These are phyloP conservation scores for Cassiopea xamachana DNA, from an alignment of 30 jellyfish, hydroid and myxozoan species.

Conservation along the genomic window DNA sequence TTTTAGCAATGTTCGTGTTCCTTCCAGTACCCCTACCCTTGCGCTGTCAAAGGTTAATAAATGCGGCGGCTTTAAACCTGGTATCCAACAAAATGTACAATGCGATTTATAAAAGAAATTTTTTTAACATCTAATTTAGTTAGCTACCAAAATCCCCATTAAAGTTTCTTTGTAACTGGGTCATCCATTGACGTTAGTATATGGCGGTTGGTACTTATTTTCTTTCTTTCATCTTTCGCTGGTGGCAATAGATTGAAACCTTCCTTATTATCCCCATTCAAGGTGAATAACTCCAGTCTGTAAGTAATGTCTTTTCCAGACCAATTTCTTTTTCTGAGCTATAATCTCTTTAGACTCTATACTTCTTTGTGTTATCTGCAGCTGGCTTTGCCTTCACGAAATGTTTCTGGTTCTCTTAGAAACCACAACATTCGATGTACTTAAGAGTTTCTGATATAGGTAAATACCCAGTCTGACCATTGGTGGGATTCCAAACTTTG, in stretches of 20 bases:
- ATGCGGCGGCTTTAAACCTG: not conserved
- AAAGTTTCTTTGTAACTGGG: not conserved
- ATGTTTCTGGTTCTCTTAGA: no score
- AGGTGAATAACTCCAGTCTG: not conserved
- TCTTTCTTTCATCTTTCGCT: not conserved
- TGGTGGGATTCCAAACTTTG: no score
- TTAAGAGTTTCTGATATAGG: no score
- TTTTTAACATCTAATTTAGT: not conserved
- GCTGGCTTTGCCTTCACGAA: no score
- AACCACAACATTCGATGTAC: no score
- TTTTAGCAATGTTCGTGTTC: constrained; percentile 21
- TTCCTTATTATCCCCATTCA: not conserved
- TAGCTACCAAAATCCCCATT: not conserved
- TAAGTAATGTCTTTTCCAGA: not conserved
- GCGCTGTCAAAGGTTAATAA: not conserved
- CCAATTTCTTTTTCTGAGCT: no score
- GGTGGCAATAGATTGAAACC: not conserved
- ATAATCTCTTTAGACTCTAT: no score
- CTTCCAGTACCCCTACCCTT: not conserved
- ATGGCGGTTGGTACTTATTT: not conserved
- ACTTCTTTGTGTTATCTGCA: no score
- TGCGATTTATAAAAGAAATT: not conserved
- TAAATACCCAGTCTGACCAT: no score
- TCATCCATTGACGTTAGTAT: not conserved
- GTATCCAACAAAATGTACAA: not conserved